Evolutionary conservation across 1,140 invertebrate species (phyloP).

Genomic region (Halyomorpha halys): DNA sequence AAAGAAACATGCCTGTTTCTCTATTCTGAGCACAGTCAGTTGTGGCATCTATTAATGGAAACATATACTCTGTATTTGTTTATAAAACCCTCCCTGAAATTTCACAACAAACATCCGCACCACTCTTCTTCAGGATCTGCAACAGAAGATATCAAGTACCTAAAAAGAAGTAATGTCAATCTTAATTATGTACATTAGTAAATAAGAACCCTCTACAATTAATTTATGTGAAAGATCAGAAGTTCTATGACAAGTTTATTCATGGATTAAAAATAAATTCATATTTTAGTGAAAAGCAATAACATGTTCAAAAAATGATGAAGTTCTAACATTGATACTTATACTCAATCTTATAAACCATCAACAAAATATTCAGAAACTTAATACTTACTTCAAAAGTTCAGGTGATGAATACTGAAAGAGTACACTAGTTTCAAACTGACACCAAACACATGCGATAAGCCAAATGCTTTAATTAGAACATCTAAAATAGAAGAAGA

Average conservation of each 20-base stretch:
- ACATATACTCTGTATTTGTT: no score
- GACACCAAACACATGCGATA: constrained; percentile 70
- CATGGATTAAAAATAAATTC: no score
- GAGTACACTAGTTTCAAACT: constrained; percentile 70
- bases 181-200: no score
- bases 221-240: no score
- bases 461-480: constrained; percentile 70
- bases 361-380: constrained; percentile 11
- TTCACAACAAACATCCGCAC: constrained; percentile 83
- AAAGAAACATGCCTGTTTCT: no score
- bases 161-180: constrained; percentile 38
- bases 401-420: constrained; percentile 82
- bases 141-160: constrained; percentile 59
- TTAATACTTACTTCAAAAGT: constrained; percentile 46
- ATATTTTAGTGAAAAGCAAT: no score
- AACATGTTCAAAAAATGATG: background rate
- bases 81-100: no score
- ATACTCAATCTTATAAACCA: background rate
- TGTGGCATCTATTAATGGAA: no score
- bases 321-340: background rate
- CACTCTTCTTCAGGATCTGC: constrained; percentile 51
- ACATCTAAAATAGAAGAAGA: constrained; percentile 65
- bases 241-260: no score
- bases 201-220: no score
- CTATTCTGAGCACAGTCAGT: no score